Base-by-base conservation (phyloP, 2,797 vertebrate species). In the Sebastes vulpes region DNA sequence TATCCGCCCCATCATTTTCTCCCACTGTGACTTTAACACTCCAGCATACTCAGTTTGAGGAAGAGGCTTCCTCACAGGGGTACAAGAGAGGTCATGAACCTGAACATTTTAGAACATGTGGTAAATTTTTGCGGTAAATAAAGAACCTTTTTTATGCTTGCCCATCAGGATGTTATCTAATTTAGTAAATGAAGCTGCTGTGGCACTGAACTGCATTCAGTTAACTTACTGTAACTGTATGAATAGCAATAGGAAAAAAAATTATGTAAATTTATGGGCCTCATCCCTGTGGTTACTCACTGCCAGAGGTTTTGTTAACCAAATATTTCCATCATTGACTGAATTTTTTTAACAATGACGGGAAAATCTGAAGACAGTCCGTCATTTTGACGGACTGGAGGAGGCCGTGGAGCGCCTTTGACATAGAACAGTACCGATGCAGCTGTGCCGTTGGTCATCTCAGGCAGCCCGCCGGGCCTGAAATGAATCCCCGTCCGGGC, bases 1-100 rank as follows among this genome's bases (percentile, higher is more conserved):
- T 94, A 95, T 93, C 89, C 88, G 53, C 86, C 86, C 83, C 66
- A 88, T 90, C 82, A 72, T 84, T 89, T 93, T 84, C 74, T 87
- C 79, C 84, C 72, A 74, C 86, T 80, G 81, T 81, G 87, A 79
- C 79, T 90, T 83, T 70, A 87, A 83, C 64, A 74, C 74, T 83
- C 9, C 21, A 67, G 61, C 54, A 73, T 56, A 48, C 31, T 64
- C 29, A 54, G 46, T 26, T 38, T 53, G 53, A 81, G 23, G 20
- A 82, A 61, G 64, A 77, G 52, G 26, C 38, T 75, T 77, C 29
- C 64, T 84, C 66, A 78, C 28, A 73, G 65, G 54, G 59, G 50
- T 66, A 77, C 63, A 26, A 9, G 8, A 64, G 54, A 85, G 73
- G 74, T 85, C 80, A 75, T 7, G 70, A 86, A 83, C 78, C 53